Evolutionary conservation across 2,797 vertebrate genomes (phyloP), one percentile per base, ranked within the genome.

Genomic region (Sebastiscus albofasciatus): DNA sequence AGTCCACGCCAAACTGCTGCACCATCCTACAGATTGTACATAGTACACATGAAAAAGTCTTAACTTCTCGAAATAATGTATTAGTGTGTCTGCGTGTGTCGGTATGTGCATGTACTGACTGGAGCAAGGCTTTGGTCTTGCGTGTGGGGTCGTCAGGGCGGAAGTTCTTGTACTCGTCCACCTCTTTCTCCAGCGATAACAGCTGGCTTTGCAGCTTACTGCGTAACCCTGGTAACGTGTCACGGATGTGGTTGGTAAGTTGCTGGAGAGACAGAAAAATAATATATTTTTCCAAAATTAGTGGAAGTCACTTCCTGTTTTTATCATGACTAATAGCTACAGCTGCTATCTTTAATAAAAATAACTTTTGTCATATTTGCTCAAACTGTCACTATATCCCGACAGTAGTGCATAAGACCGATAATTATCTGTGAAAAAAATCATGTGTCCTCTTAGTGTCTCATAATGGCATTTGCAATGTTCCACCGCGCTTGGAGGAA

Each of bases 201-300:
- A 98, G 88, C 92, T 99, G 98, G 84, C 97, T 97, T 94, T 99
- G 98, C 1, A 99, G 96, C 20, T 99, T 99, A 90, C 96, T 98
- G 22, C 98, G 97, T 88, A 99, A 92, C 1, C 96, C 92, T 0
- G 98, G 98, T 86, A 99, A 94, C 0, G 97, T 97, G 91, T 99
- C 98, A 0, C 98, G 96, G 83, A 99, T 99, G 95, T 99, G 98
- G 90, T 99, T 99, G 82, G 98, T 99, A 73, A 99, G 96, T 99
- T 99, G 98, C 98, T 99, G 85, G 12, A 74, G 8, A 64, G 58
- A 34, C 39, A 72, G 8, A 62, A 26, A 76, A n/a, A 67, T 1
- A 61, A 24, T 36, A 26, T 0, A 70, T 54, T 14, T 54, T 68
- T 31, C 39, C 64, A 67, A 67, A 26, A 31, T 69, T 67, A 0